Evolutionary conservation across 2,888 invertebrate species (phyloP), one percentile per base, ranked within the genome.

Genomic region (Pristionchus fissidentatus): DNA sequence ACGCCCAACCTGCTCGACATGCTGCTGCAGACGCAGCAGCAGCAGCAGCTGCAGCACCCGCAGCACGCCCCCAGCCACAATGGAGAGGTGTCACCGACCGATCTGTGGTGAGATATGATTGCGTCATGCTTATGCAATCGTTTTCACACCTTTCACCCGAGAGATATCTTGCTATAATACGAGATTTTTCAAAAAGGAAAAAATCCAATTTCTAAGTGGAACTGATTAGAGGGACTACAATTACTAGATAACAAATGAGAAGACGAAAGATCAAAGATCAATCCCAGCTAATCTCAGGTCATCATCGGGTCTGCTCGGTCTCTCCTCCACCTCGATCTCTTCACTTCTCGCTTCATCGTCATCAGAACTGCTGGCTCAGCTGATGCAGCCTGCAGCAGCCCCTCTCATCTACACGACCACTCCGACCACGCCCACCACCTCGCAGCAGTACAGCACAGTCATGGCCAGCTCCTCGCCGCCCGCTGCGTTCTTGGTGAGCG

Each of bases 1-100:
- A 83, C 49, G 26, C 55, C 83, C 35, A 70, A 35, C n/a, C 83
- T 83, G 35, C 73, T 55, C 83, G 83, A 83, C 19, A 83, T 83
- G 41, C 38, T 83, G 1, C 79, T 43, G 19, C 79, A 55, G 43
- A 35, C 29, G 10, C 60, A 60, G 8, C 38, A 55, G 35, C 62
- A 62, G n/a, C 81, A 49, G 81, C 81, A 81, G 26, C 49, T 35
- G 81, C 79, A 41, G n/a, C 60, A 81, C 19, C 35, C 35, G n/a
- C 55, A 43, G 19, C 43, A 35, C 41, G 35, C 73, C 60, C 8
- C 79, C 26, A 55, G 22, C 1, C 38, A 49, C 26, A n/a, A n/a
- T n/a, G 79, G 46, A 46, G 49, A 49, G 32, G 49, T 70, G 26
- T 70, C 70, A 10, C 70, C 70, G 0, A 66, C 62, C 0, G 70